Evolutionary conservation across 1,140 invertebrate species (phyloP), one percentile per base, ranked within the genome.

Genomic region (Drosophila tristis): DNA sequence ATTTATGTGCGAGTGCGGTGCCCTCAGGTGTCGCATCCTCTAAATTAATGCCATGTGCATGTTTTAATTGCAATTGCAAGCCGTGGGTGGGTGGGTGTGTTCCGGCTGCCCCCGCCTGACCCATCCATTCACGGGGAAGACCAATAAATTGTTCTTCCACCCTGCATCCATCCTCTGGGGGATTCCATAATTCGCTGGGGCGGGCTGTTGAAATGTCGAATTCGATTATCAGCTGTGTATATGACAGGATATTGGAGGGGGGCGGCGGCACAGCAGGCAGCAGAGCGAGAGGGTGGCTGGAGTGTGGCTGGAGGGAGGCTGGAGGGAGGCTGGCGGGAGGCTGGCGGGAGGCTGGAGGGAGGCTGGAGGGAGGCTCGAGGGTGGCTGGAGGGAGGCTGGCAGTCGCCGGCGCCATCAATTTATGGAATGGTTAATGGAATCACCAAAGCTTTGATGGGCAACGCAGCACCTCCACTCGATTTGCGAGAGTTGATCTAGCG

Each of bases 31-130:
- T 78, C 70, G 62, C 78, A 66, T 76, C 73, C 62, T 67, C 73
- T 86, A 78, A 87, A 86, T 87, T 87, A 76, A 82, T 87, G 82
- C 78, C 81, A 67, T 65, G 81, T 86, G 78, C 81, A 82, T 67
- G 68, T 81, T 87, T 87, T 86, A 87, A 86, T 86, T 86, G 82
- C 78, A 58, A 47, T 77, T 43, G 64, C 51, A 39, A 13, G 11
- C 11, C 42, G 64, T 25, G 49, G 20, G 1, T 20, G 20, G 20
- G 66, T 65, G 64, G 65, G 20, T 67, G 57, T 51, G 74, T 11
- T 1, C 4, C 9, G 31, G 4, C 29, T 31, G 29, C 7, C 16
- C 45, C 31, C 16, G 8, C 9, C 31, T 54, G 25, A 29, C 26
- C 74, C 68, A 61, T 74, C 35, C 60, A 86, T 84, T 85, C 85